Percentiles rank a stretch among this genome's conserved stretches.
Evolutionary conservation across 1,140 invertebrate species (phyloP).

Genomic region (Papilio helenus): DNA sequence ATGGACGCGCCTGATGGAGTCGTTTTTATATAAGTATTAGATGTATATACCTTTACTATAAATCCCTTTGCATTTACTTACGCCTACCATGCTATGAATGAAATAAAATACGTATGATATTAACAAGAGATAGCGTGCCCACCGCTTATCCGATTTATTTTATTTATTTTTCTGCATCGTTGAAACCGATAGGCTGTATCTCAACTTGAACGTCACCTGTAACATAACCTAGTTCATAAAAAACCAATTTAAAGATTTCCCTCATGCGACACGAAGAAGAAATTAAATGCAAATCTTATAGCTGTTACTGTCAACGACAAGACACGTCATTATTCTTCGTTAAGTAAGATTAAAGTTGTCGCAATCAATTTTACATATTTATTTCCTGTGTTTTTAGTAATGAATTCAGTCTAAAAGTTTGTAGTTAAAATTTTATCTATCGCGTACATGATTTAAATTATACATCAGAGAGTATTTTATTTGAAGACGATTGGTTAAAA

Average conservation of each 20-base stretch:
- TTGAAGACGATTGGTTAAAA: neutral
- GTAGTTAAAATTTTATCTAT: neutral
- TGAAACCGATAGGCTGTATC: conserved; percentile 29
- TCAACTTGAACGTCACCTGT: neutral
- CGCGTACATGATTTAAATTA: neutral
- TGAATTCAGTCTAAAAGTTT: neutral
- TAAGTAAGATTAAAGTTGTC: conserved; percentile 5
- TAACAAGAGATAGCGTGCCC: conserved; percentile 11
- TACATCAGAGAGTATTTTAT: neutral
- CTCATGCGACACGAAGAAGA: conserved; percentile 9
- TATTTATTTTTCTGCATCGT: conserved; percentile 28
- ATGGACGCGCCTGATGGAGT: conserved; percentile 62
- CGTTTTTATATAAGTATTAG: conserved; percentile 43
- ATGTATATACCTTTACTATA: conserved; percentile 41
- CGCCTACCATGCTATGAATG: conserved; percentile 31
- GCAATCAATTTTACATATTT: conserved; percentile 12
- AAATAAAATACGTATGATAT: conserved; percentile 38
- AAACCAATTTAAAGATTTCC: conserved; percentile 14
- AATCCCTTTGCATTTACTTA: conserved; percentile 25
- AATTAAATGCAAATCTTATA: conserved; percentile 30
- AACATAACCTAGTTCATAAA: conserved; percentile 27
- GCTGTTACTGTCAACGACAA: neutral
- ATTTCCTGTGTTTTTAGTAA: conserved; percentile 4
- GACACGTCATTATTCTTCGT: conserved; percentile 14
- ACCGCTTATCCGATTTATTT: conserved; percentile 8